Conservation (phyloP, 2,797 vertebrate species). For the Ctenosaura bakeri region DNA sequence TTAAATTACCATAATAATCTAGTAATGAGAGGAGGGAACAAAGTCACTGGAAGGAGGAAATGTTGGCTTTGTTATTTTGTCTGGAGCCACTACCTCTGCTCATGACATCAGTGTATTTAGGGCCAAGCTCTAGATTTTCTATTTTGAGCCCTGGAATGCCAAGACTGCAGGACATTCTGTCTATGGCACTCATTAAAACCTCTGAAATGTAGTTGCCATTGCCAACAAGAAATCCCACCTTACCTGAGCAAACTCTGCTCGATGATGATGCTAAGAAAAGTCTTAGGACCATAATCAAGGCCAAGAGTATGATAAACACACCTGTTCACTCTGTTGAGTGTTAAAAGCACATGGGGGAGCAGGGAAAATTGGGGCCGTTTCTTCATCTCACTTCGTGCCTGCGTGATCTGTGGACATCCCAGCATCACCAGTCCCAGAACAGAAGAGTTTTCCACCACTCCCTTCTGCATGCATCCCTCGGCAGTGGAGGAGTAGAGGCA, state of each 20-base stretch:
- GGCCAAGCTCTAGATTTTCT: background rate
- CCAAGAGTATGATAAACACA: too few relatives aligned
- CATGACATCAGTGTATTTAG: background rate
- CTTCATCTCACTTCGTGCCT: too few relatives aligned
- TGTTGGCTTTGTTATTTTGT: background rate
- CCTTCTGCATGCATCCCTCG: too few relatives aligned
- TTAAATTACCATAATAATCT: background rate
- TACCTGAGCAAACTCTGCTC: background rate
- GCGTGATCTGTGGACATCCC: too few relatives aligned
- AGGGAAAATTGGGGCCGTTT: too few relatives aligned
- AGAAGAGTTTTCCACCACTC: too few relatives aligned
- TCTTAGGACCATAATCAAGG: too few relatives aligned
- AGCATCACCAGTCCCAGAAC: too few relatives aligned
- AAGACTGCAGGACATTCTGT: background rate
- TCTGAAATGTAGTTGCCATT: background rate
- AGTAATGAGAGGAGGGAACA: background rate
- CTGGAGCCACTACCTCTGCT: background rate
- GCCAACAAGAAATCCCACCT: background rate
- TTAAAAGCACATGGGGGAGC: too few relatives aligned
- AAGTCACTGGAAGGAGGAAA: background rate
- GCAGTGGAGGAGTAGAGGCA: too few relatives aligned
- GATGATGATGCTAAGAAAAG: background rate
- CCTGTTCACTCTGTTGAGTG: too few relatives aligned
- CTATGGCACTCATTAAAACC: constrained; percentile 41
- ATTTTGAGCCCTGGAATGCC: rapidly evolving